Conservation (phyloP, 2,113 vertebrate species). For the Acinonyx jubatus region DNA sequence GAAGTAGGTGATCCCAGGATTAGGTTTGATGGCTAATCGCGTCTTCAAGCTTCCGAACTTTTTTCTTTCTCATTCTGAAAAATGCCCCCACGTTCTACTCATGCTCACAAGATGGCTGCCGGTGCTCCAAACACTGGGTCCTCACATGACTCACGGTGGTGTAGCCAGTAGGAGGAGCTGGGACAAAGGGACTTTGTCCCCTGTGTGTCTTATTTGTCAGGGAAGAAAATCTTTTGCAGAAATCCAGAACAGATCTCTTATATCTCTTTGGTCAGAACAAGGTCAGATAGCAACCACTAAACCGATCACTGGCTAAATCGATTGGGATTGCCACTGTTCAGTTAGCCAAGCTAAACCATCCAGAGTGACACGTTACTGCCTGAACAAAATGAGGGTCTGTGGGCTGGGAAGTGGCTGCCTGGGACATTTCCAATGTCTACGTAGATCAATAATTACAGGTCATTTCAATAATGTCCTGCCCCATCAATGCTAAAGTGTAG, state of each 20-base stretch:
- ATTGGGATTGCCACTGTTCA: not conserved
- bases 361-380: not conserved
- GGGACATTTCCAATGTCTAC: not conserved
- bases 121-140: not conserved
- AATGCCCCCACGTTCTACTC: not conserved
- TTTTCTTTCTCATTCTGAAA: not conserved
- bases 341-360: not conserved
- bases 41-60: not conserved
- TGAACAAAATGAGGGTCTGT: not conserved
- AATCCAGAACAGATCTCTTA: not conserved
- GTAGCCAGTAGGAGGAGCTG: not conserved
- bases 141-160: rapidly evolving
- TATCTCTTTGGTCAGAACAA: not conserved
- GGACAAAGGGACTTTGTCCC: not conserved
- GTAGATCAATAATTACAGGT: not conserved
- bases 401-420: not conserved
- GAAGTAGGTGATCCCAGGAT: not conserved
- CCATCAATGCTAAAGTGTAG: not conserved
- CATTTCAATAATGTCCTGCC: not conserved
- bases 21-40: not conserved
- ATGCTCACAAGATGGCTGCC: not conserved
- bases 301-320: not conserved
- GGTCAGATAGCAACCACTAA: not conserved
- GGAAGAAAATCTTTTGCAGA: not conserved
- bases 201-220: not conserved